Percentiles rank a stretch among this genome's conserved stretches.
These are phyloP conservation scores for Pogonomyrmex californicus DNA, from an alignment of 1,140 invertebrate species.

Conservation along the genomic window DNA sequence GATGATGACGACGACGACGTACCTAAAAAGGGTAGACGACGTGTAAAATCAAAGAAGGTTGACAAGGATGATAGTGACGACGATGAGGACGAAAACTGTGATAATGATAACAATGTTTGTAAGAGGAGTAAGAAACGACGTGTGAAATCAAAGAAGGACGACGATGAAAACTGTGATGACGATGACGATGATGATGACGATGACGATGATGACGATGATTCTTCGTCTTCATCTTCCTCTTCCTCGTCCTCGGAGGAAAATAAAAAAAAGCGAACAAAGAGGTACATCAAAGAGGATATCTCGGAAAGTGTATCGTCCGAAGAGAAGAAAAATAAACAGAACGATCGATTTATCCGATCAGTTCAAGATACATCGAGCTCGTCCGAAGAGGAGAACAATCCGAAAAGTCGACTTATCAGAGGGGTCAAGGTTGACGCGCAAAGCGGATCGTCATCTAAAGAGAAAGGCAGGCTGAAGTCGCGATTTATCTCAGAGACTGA, in stretches of 20 bases:
- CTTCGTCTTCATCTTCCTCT: neutral
- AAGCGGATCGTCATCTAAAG: conserved; percentile 52
- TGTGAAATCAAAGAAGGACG: neutral
- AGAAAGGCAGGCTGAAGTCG: conserved; percentile 6
- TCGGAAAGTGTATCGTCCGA: conserved; percentile 7
- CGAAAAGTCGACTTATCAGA: conserved; percentile 22
- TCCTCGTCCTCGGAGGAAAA: conserved; percentile 16
- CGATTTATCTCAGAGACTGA: neutral
- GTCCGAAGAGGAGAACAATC: neutral
- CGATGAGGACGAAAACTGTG: neutral
- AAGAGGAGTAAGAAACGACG: conserved; percentile 15
- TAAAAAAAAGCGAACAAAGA: conserved; percentile 29
- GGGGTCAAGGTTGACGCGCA: neutral
- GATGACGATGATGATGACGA: conserved; percentile 6
- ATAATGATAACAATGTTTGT: conserved; percentile 10
- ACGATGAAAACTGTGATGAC: conserved; percentile 6
- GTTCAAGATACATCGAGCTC: conserved; percentile 6
- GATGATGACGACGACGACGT: conserved; percentile 22
- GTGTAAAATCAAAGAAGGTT: neutral
- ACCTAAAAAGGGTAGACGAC: conserved; percentile 1
- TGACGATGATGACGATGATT: neutral
- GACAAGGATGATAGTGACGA: conserved; percentile 3
- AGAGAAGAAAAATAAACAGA: neutral
- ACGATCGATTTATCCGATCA: neutral
- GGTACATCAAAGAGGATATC: neutral